Evolutionary conservation across 2,888 invertebrate species (phyloP), one percentile per base, ranked within the genome.

Genomic region (Drosophila prostipennis): DNA sequence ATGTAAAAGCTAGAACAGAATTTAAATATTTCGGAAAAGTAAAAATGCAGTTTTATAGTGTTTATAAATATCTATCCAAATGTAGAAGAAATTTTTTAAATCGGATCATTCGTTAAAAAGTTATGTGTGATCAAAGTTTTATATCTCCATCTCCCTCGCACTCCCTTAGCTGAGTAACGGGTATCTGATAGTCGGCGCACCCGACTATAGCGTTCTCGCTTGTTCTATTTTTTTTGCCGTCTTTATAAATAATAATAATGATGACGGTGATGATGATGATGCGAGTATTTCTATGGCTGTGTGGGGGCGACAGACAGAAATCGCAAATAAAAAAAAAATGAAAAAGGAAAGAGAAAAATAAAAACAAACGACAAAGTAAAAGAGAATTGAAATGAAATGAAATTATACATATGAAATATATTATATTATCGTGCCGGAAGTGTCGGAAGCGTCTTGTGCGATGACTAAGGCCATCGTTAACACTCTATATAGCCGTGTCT

Each of bases 371-470:
- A 34, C 65, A 29, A 56, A 46, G 56, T 39, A 46, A 46, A 46
- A 40, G 36, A 39, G 61, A 68, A 71, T 68, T 71, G 60, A 59
- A 58, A 72, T 49, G 48, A 45, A 53, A 69, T 69, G 37, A 51
- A 40, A 59, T 51, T 69, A 48, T 49, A 46, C 40, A 40, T 42
- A 42, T 7, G 16, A 34, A 19, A 51, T 45, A 53, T 45, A 46
- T 42, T 57, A 67, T 60, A 63, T 77, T 74, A 86, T 87, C 87
- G 80, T 76, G 65, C 69, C 70, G 84, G 63, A 76, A 71, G 71
- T 87, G 73, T 79, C 79, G 86, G 87, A 83, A 85, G 72, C 82
- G 75, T 40, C 71, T 70, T 58, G 69, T 16, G 36, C 14, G 43
- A 72, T 65, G 74, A 72, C 67, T 73, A 58, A 68, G 59, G 39